Conservation (phyloP, 2,113 vertebrate genomes). For the Hyla sarda region DNA sequence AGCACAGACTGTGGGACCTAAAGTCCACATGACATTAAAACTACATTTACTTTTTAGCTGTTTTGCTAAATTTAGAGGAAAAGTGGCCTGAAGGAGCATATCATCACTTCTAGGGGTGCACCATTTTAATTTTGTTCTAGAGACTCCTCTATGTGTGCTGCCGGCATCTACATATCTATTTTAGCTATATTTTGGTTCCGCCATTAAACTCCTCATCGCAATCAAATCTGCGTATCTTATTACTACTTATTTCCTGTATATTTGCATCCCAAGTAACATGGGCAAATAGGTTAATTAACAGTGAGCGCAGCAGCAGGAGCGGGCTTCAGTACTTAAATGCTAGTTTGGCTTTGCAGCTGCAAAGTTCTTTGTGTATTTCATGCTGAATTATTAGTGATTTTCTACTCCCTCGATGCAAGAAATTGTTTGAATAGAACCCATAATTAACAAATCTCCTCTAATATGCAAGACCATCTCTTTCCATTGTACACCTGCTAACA, state of each 20-base stretch:
- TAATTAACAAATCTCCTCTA: conserved; percentile 59
- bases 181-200: background rate
- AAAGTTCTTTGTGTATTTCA: conserved; percentile 51
- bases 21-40: background rate
- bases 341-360: conserved; percentile 52
- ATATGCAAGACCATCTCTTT: conserved; percentile 56
- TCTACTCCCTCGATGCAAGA: conserved; percentile 57
- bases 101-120: background rate
- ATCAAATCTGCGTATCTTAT: background rate
- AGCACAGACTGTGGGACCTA: background rate
- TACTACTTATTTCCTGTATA: background rate
- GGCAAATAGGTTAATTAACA: conserved; percentile 52
- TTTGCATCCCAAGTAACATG: conserved; percentile 35
- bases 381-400: conserved; percentile 58
- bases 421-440: conserved; percentile 55
- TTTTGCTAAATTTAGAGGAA: background rate
- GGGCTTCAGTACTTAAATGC: conserved; percentile 44
- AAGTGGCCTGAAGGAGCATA: background rate
- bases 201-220: background rate
- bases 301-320: conserved; percentile 4
- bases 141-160: background rate
- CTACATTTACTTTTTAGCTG: background rate
- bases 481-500: conserved; percentile 56
- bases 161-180: background rate
- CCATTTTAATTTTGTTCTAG: background rate